Conservation (phyloP, 2,888 invertebrate species). For the Hypomecis atomaria region DNA sequence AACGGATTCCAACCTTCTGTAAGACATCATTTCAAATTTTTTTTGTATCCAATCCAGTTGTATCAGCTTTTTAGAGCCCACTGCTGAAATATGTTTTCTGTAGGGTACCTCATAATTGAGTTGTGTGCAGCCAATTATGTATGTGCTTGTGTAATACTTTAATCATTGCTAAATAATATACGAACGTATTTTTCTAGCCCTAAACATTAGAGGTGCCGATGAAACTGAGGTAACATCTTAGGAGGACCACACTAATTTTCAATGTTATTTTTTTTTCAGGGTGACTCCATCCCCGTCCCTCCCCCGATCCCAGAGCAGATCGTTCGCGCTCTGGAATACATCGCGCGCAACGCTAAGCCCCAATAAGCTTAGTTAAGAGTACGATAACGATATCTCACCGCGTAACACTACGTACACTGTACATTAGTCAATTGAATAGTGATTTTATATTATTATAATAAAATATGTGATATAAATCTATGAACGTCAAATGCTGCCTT, state of each 20-base stretch:
- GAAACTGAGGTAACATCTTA: no score
- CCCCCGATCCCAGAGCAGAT: slow-evolving; percentile 80
- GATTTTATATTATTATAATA: slow-evolving; percentile 27
- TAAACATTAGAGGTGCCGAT: no score
- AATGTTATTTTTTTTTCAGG: slow-evolving; percentile 54
- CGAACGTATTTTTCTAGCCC: no score
- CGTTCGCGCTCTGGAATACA: slow-evolving; percentile 69
- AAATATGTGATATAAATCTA: slow-evolving; percentile 49
- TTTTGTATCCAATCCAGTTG: no score
- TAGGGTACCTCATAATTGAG: no score
- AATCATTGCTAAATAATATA: no score
- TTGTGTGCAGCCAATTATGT: no score
- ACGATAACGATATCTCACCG: slow-evolving; percentile 35
- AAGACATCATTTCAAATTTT: slow-evolving; percentile 34
- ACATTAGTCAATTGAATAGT: slow-evolving; percentile 37
- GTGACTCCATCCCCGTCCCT: slow-evolving; percentile 73
- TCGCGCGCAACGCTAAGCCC: slow-evolving; percentile 45
- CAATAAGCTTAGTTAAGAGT: slow-evolving; percentile 42
- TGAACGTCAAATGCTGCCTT: slow-evolving; percentile 40
- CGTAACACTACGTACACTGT: slow-evolving; percentile 37
- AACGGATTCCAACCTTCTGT: slow-evolving; percentile 87
- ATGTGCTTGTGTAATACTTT: no score
- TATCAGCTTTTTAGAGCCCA: no score
- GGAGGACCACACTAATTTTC: no score
- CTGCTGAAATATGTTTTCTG: no score